Base-by-base conservation (phyloP, 2,888 invertebrate species). In the Neoascia interrupta region DNA sequence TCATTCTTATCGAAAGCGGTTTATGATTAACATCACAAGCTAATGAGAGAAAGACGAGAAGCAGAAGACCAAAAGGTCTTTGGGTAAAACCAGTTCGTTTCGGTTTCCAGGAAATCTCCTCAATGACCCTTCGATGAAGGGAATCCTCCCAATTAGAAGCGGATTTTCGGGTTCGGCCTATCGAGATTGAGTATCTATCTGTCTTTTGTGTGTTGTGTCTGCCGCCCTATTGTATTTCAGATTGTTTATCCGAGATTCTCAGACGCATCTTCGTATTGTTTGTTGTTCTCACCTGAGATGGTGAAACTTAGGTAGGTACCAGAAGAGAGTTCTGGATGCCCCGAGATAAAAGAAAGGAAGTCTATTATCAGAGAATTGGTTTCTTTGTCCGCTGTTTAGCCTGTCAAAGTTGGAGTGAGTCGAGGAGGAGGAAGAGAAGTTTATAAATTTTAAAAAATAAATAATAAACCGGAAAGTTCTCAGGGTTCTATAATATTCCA, bases 101-200 rank as follows among this genome's bases (percentile, higher is more conserved):
- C n/a, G 23, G 28, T 37, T 75, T 76, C 69, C 58, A 37, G 45
- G 75, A 76, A 76, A 11, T 18, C 51, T 53, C 26, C 37, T 64
- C 51, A 51, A 63, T 63, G 69, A 45, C 51, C 75, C 75, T 75
- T 69, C 47, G 18, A 0, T 23, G 19, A 26, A 70, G 58, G 43
- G 69, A 76, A 76, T 70, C 63, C 69, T 69, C 69, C 70, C 75
- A 76, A 76, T 76, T 70, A 76, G 58, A 75, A 76, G 63, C 23
- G 37, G 75, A 76, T 76, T 76, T 76, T 76, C 75, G 63, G 75
- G 63, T 76, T 63, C 56, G 8, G 51, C 39, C 37, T 51, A 41
- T 58, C 37, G 16, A 56, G 41, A 49, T 75, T 41, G 43, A 43
- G 56, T 43, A 41, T 64, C 51, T 61, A 34, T 49, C 0, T 10